phyloP scores from a whole-genome alignment of 37 sponge, comb jelly and placozoan species.

The Ianthella basta region DNA sequence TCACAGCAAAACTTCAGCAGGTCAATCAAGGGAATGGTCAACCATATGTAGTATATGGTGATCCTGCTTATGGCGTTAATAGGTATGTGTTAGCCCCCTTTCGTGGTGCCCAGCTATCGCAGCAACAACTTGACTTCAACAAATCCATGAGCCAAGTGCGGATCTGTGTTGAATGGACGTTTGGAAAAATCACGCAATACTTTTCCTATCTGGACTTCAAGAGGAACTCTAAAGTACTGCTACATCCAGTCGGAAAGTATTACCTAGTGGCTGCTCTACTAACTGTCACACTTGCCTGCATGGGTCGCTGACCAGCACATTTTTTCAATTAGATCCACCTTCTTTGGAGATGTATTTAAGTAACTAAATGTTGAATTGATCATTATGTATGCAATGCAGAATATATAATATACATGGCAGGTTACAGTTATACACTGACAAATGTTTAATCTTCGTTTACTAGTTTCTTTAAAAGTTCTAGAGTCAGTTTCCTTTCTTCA shows the following conservation, averaged over 20 bases:
- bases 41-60: neutral
- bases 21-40: neutral
- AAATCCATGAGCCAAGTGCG: neutral
- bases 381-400: too few relatives aligned
- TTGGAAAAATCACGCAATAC: neutral
- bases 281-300: slow-evolving; percentile 5
- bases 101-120: too few relatives aligned
- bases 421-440: too few relatives aligned
- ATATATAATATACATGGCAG: too few relatives aligned
- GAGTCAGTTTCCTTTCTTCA: too few relatives aligned
- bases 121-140: neutral
- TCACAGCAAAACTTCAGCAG: neutral
- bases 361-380: too few relatives aligned
- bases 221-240: neutral
- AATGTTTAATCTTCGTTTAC: too few relatives aligned
- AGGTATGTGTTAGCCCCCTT: neutral
- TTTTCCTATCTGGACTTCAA: neutral
- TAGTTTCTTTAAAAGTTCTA: too few relatives aligned
- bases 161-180: too few relatives aligned
- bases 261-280: neutral
- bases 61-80: neutral
- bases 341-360: neutral
- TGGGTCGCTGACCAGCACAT: neutral
- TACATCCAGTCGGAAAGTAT: neutral
- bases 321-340: neutral